Conservation (phyloP, 1,140 invertebrate genomes). For the Drosophila parabipectinata region DNA sequence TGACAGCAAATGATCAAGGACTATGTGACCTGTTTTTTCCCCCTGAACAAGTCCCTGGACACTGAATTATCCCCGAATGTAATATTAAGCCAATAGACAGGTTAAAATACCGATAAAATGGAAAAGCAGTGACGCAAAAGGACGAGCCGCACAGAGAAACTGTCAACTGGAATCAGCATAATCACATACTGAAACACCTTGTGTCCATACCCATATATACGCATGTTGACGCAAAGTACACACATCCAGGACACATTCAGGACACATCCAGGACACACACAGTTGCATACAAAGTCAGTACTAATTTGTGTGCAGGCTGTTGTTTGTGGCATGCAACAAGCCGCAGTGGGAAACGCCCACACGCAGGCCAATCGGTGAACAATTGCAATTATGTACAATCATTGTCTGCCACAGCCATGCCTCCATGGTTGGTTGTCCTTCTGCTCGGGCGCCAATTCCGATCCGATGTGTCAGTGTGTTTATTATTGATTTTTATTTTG, state of each 20-base stretch:
- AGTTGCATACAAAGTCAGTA: background rate
- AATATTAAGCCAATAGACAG: conserved; percentile 17
- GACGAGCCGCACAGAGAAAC: conserved; percentile 7
- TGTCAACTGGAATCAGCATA: conserved; percentile 22
- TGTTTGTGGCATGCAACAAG: conserved; percentile 50
- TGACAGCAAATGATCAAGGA: conserved; percentile 2
- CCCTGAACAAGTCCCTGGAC: background rate
- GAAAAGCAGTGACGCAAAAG: conserved; percentile 22
- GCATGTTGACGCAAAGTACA: no score
- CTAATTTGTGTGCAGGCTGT: conserved; percentile 45
- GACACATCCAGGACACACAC: background rate
- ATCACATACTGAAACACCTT: conserved; percentile 3
- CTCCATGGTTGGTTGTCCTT: background rate
- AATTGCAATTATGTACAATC: conserved; percentile 59
- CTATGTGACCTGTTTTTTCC: background rate
- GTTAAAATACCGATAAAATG: conserved; percentile 20
- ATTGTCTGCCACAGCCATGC: conserved; percentile 28
- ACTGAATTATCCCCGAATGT: background rate
- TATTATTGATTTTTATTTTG: conserved; percentile 60
- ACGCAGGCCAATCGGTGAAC: conserved; percentile 51
- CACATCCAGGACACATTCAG: no score
- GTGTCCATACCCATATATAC: background rate
- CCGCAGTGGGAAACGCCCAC: conserved; percentile 39
- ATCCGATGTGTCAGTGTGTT: conserved; percentile 23
- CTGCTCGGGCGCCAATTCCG: conserved; percentile 9